Conservation (phyloP, 2,113 vertebrate genomes). For the Neodontobutis hainanensis region DNA sequence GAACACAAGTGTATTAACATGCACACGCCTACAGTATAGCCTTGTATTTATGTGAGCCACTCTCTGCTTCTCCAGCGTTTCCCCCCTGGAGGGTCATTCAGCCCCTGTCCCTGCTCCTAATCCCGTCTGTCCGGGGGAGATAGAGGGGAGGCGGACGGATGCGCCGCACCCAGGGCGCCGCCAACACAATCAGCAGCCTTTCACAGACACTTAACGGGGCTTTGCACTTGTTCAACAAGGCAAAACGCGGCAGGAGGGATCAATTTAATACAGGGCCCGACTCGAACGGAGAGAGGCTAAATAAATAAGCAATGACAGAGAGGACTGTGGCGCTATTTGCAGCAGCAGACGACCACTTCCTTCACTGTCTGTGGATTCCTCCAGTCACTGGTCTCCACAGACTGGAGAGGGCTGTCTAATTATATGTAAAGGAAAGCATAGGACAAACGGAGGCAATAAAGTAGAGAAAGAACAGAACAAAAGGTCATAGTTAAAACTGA, state of each 20-base stretch:
- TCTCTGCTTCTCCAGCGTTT: slow-evolving; percentile 42
- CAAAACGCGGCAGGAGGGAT: slow-evolving; percentile 72
- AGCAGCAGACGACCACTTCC: slow-evolving; percentile 50
- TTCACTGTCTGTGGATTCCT: slow-evolving; percentile 24
- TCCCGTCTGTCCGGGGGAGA: slow-evolving; percentile 76
- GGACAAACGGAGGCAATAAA: no score
- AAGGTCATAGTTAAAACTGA: no score
- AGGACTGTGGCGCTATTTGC: slow-evolving; percentile 64
- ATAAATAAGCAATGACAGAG: slow-evolving; percentile 74
- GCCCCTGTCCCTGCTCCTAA: slow-evolving; percentile 70
- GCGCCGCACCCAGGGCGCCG: slow-evolving; percentile 61
- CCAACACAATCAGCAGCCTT: slow-evolving; percentile 76
- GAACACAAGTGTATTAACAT: slow-evolving; percentile 12
- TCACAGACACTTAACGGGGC: slow-evolving; percentile 74
- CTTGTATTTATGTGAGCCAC: slow-evolving; percentile 43
- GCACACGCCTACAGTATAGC: slow-evolving; percentile 9
- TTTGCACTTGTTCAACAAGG: slow-evolving; percentile 76
- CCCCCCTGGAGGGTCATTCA: slow-evolving; percentile 69
- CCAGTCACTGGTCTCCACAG: background rate
- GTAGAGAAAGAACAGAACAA: no score
- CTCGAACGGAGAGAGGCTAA: slow-evolving; percentile 70
- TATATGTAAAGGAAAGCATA: no score
- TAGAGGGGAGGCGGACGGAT: slow-evolving; percentile 66
- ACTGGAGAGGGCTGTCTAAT: no score
- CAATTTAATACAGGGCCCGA: slow-evolving; percentile 71